phyloP scores from a whole-genome alignment of 1,140 invertebrate genomes.

The Eubasilissa regina region DNA sequence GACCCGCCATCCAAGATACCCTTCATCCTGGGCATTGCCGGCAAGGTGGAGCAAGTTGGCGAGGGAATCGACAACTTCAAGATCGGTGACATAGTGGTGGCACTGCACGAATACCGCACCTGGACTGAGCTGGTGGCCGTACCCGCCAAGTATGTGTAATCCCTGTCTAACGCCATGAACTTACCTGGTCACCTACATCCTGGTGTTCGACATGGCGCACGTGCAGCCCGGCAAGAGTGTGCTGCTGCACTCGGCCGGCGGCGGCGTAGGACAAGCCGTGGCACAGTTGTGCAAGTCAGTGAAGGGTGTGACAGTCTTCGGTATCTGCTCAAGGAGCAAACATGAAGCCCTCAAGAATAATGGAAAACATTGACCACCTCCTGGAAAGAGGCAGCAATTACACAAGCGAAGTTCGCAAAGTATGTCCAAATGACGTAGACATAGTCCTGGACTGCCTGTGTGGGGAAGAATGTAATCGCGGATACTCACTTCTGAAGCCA shows the following conservation, averaged over 20 bases:
- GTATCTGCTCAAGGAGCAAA: conserved; percentile 88
- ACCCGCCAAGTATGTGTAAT: conserved; percentile 84
- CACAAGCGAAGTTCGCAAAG: conserved; percentile 84
- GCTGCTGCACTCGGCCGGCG: conserved; percentile 89
- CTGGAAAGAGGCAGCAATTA: conserved; percentile 86
- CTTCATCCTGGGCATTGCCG: no score
- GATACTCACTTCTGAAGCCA: conserved; percentile 87
- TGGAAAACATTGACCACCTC: conserved; percentile 82
- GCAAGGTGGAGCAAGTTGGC: no score
- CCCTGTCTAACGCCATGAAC: conserved; percentile 83
- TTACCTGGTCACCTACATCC: conserved; percentile 89
- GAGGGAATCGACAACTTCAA: no score
- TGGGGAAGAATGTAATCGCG: conserved; percentile 90
- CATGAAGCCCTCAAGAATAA: conserved; percentile 84
- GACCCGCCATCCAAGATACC: no score
- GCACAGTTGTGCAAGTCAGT: conserved; percentile 87
- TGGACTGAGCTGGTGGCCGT: conserved; percentile 90
- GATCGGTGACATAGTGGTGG: conserved; percentile 90
- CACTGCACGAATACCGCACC: conserved; percentile 85
- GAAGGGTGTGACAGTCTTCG: conserved; percentile 87
- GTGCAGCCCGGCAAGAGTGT: conserved; percentile 85
- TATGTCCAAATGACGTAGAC: conserved; percentile 86
- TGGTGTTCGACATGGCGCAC: conserved; percentile 88
- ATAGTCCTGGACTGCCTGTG: conserved; percentile 91
- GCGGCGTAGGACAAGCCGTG: conserved; percentile 90